phyloP scores from a whole-genome alignment of 2,888 invertebrate genomes.

The Catotricha subobsoleta region DNA sequence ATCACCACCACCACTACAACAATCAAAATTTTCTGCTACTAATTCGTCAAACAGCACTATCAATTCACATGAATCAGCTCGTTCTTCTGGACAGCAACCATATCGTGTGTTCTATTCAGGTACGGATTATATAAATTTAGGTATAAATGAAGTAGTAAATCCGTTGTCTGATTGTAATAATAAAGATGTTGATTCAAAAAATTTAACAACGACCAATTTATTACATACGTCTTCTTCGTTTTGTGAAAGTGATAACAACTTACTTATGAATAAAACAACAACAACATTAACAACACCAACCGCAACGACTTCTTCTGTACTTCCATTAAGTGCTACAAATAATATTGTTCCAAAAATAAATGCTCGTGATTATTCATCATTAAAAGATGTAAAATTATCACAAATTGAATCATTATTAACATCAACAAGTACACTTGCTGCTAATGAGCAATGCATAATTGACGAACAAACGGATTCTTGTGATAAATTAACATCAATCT shows the following conservation, averaged over 20 bases:
- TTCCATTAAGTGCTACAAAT: neutral
- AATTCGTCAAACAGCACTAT: neutral
- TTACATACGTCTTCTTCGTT: conserved; percentile 1
- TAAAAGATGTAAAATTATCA: neutral
- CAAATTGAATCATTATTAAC: neutral
- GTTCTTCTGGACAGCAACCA: neutral
- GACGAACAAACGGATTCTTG: neutral
- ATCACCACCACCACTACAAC: neutral
- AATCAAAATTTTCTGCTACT: no score
- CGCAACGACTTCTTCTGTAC: no score
- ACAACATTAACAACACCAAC: neutral
- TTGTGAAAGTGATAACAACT: conserved; percentile 13
- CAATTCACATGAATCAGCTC: neutral
- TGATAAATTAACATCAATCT: neutral
- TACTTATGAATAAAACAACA: conserved; percentile 3
- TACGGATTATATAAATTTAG: conserved; percentile 5
- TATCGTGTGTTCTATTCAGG: conserved; percentile 4
- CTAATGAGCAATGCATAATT: neutral
- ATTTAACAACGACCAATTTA: neutral
- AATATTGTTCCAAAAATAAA: neutral
- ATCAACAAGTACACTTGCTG: neutral
- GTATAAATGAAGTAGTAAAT: conserved; percentile 3
- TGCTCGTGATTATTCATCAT: neutral
- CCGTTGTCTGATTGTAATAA: conserved; percentile 2
- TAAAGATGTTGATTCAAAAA: neutral